A percentile compares a stretch with the other conserved stretches of the same genome.
These are phyloP conservation scores for Gadus chalcogrammus DNA, from an alignment of 2,113 vertebrate species.

Conservation along the genomic window DNA sequence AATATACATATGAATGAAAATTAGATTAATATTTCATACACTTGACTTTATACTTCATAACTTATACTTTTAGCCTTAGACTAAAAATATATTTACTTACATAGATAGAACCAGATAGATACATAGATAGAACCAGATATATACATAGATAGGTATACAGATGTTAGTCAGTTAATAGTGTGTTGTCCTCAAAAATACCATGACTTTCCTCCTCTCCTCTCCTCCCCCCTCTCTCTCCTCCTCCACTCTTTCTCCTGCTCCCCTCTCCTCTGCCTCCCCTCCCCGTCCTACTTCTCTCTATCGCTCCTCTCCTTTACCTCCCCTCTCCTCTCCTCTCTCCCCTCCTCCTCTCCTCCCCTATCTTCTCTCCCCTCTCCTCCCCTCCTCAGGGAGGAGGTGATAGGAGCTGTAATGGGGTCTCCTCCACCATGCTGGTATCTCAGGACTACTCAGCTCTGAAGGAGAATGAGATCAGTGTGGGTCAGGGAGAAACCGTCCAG, in stretches of 20 bases:
- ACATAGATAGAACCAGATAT: too few species aligned
- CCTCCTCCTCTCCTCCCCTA: not conserved
- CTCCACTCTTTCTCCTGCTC: not conserved
- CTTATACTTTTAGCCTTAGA: too few species aligned
- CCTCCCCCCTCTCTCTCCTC: too few species aligned
- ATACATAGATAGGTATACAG: too few species aligned
- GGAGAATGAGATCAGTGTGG: constrained; percentile 95
- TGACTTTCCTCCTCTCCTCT: too few species aligned
- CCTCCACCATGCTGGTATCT: constrained; percentile 86
- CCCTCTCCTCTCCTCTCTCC: constrained; percentile 9
- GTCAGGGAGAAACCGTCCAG: constrained; percentile 92
- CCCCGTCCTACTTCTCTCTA: not conserved
- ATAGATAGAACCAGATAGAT: too few species aligned
- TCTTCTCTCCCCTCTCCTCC: not conserved
- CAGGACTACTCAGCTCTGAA: constrained; percentile 98
- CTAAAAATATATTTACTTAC: too few species aligned
- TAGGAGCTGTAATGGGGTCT: constrained; percentile 85
- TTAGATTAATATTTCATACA: too few species aligned
- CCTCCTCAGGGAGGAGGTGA: constrained; percentile 62
- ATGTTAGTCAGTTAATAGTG: too few species aligned
- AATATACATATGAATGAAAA: too few species aligned
- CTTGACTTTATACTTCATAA: too few species aligned
- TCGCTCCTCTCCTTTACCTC: not conserved
- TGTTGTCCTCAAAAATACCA: too few species aligned
- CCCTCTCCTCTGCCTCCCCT: constrained; percentile 14